Base-by-base conservation (phyloP, 2,113 vertebrate species). In the Pachypanchax playfairii region DNA sequence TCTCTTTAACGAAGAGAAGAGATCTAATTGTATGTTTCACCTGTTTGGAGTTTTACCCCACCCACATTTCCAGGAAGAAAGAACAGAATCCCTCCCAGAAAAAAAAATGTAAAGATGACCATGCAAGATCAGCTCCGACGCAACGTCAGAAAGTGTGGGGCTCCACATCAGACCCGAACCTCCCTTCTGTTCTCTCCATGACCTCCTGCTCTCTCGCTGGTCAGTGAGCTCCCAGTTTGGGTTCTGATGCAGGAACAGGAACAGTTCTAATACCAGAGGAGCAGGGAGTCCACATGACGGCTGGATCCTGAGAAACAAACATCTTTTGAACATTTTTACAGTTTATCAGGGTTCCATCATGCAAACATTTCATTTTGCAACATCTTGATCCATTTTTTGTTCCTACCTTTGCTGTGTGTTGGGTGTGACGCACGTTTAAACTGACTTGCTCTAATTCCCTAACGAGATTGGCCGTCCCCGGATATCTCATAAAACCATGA, bases 401-500 rank as follows among this genome's bases (percentile, higher is more conserved):
- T 48, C 11, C 14, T 22, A 33, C 20, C 42, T 46, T 47, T 31
- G 52, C 78, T 63, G 43, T 77, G 58, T 84, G 51, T 84, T 71
- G 68, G 51, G 62, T 48, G 79, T 92, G 91, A 92, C 89, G 87
- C 87, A 90, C 31, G 17, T 83, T 80, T 52, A 36, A 51, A 75
- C 83, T 70, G 73, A 80, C 76, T 72, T 73, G 77, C 50, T 84
- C 82, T 91, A 91, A 91, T 86, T 84, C 90, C 75, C 80, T 91
- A 92, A 93, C 35, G 62, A 88, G 91, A 91, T 93, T 85, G 70
- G 31, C 21, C 53, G 65, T 89, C 73, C 79, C 83, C 79, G 87
- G 88, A 91, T 79, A 91, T 93, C 91, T 88, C 78, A 85, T 88
- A 85, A 89, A 82, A 70, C 48, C 74, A 87, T 52, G 86, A 91